These are phyloP conservation scores for Kryptolebias marmoratus DNA, from an alignment of 2,113 vertebrate genomes.

Conservation along the genomic window DNA sequence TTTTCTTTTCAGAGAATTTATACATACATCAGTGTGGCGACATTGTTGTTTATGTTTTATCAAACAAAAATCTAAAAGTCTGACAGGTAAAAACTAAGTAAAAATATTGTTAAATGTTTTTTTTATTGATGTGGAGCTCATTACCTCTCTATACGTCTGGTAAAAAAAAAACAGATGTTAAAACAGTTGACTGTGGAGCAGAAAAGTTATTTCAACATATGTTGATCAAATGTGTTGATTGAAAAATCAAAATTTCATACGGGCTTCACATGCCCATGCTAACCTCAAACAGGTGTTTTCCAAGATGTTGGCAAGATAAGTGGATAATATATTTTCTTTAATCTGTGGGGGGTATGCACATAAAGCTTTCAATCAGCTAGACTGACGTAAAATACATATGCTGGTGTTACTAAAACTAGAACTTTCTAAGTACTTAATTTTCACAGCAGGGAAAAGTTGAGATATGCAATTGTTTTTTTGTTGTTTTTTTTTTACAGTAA, in stretches of 20 bases:
- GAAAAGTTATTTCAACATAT: neutral
- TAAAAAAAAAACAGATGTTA: neutral
- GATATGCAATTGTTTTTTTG: neutral
- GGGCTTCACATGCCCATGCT: neutral
- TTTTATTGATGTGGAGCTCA: neutral
- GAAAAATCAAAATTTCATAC: neutral
- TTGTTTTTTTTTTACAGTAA: neutral
- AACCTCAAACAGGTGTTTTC: neutral
- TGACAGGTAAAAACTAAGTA: neutral
- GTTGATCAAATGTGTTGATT: neutral
- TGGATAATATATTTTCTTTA: neutral
- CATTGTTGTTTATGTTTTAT: neutral
- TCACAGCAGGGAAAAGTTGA: neutral
- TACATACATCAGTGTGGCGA: neutral
- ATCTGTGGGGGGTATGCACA: neutral
- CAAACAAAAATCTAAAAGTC: neutral
- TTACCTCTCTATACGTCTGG: neutral
- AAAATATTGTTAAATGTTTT: too few species aligned
- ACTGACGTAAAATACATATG: neutral
- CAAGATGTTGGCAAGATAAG: neutral
- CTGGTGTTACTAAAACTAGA: neutral
- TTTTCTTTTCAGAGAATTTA: too few species aligned
- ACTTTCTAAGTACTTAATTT: neutral
- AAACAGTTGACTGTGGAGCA: neutral
- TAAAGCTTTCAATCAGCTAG: slow-evolving; percentile 1